These are phyloP conservation scores for Pilophorus perplexus DNA, from an alignment of 2,888 invertebrate genomes.

Conservation along the genomic window DNA sequence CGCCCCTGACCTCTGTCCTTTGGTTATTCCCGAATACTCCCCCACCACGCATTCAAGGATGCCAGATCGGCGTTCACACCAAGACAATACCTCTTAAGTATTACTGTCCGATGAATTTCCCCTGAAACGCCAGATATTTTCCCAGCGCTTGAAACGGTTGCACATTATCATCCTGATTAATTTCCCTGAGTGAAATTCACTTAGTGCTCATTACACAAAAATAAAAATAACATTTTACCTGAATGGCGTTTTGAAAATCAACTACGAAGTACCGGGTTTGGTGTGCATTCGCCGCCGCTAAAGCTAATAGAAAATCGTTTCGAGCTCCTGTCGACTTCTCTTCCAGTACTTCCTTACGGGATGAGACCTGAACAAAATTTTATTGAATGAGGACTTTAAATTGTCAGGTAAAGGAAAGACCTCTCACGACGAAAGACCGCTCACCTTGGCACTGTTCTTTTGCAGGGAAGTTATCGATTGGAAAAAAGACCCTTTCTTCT, in stretches of 20 bases:
- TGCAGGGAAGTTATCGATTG: constrained; percentile 93
- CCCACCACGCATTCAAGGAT: no score
- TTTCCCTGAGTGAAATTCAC: no score
- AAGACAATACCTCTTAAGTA: no score
- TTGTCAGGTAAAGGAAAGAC: not conserved
- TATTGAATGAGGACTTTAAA: not conserved
- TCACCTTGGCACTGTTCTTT: constrained; percentile 92
- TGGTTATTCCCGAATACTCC: no score
- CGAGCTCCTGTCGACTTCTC: constrained; percentile 91
- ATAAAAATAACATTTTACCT: no score
- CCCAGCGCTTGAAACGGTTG: no score
- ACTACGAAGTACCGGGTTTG: constrained; percentile 85
- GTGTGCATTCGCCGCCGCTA: constrained; percentile 92
- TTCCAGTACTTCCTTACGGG: constrained; percentile 85
- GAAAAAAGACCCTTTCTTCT: constrained; percentile 95
- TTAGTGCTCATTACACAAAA: no score
- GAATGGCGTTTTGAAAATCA: constrained; percentile 85
- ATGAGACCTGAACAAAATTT: constrained; percentile 61
- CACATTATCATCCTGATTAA: no score
- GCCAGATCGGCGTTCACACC: no score
- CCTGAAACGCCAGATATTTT: no score
- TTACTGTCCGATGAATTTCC: no score
- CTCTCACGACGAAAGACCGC: constrained; percentile 6
- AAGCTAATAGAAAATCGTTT: constrained; percentile 88
- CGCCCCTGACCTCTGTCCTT: not conserved